Base-by-base conservation (phyloP, 2,113 vertebrate species). In the Synodontis membranacea region DNA sequence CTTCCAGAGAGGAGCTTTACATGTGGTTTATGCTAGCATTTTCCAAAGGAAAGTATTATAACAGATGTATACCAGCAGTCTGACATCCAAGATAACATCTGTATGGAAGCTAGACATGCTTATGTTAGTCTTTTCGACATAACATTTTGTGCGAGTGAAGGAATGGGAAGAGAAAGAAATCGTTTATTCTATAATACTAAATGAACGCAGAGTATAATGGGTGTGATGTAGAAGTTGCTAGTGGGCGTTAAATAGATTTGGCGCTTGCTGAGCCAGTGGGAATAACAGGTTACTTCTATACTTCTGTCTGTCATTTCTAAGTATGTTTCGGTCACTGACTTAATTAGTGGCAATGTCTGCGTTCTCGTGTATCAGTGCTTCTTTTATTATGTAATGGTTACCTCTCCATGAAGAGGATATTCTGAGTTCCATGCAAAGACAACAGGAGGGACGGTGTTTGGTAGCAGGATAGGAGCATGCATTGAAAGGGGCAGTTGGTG, bases 1-100 rank as follows among this genome's bases (percentile, higher is more conserved):
- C 96, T 94, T 92, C 91, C 87, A 83, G 76, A 93, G 72, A 89
- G 84, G 79, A 62, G 66, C 28, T 58, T 88, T 64, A 80, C 91
- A 92, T 90, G 91, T 82, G 46, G 86, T 60, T 81, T 88, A 85
- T 84, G n/a, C 86, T 66, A 78, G 70, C 34, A 66, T 42, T 76
- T 56, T 83, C 34, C 34, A 54, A 86, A 75, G 86, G 70, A 62
- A 83, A 83, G 68, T 82, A 52, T 75, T 82, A 42, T 52, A 76
- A 62, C 86, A 83, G 86, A 87, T 87, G 86, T 78, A 78, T 83
- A 66, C 23, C 70, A 83, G 31, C 50, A 60, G 72, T 76, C 34
- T 54, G 64, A 64, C 50, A 28, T 86, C 68, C 54, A 60, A 62
- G 78, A 66, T n/a, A 12, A 86, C 39, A 74, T 86, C 52, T 86